Conservation (phyloP, 1,140 invertebrate genomes). For the Cotesia vestalis region DNA sequence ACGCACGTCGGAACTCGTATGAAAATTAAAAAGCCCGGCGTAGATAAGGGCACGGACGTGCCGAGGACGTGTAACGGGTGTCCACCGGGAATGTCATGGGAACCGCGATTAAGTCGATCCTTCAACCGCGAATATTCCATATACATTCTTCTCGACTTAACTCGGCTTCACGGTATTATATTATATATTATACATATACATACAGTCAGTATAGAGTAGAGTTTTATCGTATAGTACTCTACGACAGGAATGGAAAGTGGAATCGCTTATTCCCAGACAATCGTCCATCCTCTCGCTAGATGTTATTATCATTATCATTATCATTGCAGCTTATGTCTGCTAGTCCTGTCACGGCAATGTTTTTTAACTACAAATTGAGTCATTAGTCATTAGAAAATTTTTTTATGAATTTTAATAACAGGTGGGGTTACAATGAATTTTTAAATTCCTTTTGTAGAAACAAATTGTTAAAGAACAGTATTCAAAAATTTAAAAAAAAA, state of each 20-base stretch:
- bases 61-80: conserved; percentile 24
- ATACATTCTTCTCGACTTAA: too few species aligned
- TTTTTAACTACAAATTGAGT: not conserved
- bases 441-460: too few species aligned
- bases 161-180: too few species aligned
- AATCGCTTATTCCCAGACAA: conserved; percentile 26
- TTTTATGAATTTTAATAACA: too few species aligned
- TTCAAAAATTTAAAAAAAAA: too few species aligned
- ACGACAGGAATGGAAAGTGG: conserved; percentile 21
- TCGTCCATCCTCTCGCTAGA: not conserved
- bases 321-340: not conserved
- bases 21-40: not conserved
- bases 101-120: conserved; percentile 26
- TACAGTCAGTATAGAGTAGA: too few species aligned
- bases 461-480: too few species aligned
- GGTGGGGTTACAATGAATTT: too few species aligned
- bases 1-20: conserved; percentile 1
- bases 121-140: conserved; percentile 11
- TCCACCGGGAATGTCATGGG: conserved; percentile 28
- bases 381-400: too few species aligned
- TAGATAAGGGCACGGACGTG: not conserved
- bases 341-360: not conserved
- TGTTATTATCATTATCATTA: not conserved
- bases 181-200: not conserved
- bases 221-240: too few species aligned